Evolutionary conservation across 2,113 vertebrate genomes (phyloP).

Genomic region (Hoplias malabaricus): DNA sequence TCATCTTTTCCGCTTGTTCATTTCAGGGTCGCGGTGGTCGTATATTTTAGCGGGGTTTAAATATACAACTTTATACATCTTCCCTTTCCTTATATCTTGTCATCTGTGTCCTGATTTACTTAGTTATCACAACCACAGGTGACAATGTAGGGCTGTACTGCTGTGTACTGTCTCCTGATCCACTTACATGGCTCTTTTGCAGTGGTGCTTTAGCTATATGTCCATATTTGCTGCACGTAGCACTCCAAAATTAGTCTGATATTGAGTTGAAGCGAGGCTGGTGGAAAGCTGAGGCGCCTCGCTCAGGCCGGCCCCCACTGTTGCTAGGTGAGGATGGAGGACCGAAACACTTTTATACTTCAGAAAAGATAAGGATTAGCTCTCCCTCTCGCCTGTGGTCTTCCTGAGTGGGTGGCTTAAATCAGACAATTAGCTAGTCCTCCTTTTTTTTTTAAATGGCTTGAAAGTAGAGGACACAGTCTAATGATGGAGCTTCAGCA

Average conservation of each 20-base stretch:
- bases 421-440: slow-evolving; percentile 53
- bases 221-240: background rate
- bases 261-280: slow-evolving; percentile 53
- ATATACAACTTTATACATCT: too few species aligned
- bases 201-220: too few species aligned
- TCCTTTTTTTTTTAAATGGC: slow-evolving; percentile 26
- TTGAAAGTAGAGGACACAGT: slow-evolving; percentile 30
- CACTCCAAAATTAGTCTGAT: slow-evolving; percentile 44
- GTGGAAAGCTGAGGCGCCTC: slow-evolving; percentile 58
- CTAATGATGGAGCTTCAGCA: slow-evolving; percentile 11
- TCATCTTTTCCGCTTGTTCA: too few species aligned
- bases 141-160: too few species aligned
- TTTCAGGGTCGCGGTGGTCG: too few species aligned
- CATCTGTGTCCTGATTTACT: too few species aligned
- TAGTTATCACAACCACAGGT: too few species aligned
- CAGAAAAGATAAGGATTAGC: slow-evolving; percentile 36
- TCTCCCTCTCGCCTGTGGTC: slow-evolving; percentile 39
- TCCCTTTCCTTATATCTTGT: too few species aligned
- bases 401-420: slow-evolving; percentile 57
- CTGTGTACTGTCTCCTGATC: too few species aligned
- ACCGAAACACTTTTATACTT: slow-evolving; percentile 51
- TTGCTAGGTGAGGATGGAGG: slow-evolving; percentile 61
- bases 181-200: background rate
- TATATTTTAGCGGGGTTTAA: too few species aligned
- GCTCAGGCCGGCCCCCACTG: slow-evolving; percentile 57